phyloP scores from a whole-genome alignment of 2,797 vertebrate genomes.

The Psittacula echo region DNA sequence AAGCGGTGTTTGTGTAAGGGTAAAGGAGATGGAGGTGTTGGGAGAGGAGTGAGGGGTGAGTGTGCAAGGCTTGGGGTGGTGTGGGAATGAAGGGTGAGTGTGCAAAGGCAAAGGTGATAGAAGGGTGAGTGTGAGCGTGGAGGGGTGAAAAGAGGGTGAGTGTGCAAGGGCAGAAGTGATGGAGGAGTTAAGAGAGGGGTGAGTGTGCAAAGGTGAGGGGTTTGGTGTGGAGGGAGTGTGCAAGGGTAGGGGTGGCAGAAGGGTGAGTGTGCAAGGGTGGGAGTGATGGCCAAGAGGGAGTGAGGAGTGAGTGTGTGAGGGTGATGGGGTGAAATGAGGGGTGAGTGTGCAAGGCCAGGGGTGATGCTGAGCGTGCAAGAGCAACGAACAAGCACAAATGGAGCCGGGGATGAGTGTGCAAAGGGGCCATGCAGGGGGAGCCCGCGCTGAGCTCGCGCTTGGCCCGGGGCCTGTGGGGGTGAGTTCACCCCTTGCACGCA shows the following conservation, averaged over 20 bases:
- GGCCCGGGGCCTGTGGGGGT: neutral
- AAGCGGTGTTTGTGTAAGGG: neutral
- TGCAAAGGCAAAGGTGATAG: neutral
- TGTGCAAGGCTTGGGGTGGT: neutral
- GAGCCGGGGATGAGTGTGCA: neutral
- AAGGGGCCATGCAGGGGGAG: neutral
- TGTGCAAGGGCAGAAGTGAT: too few relatives aligned
- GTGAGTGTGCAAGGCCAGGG: neutral
- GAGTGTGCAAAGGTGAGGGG: neutral
- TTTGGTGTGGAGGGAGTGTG: neutral
- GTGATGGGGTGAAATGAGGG: too few relatives aligned
- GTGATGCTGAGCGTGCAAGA: neutral
- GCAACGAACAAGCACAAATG: rapidly evolving
- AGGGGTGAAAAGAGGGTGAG: neutral
- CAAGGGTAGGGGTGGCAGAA: neutral
- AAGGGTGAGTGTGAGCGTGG: neutral
- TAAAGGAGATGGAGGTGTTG: neutral
- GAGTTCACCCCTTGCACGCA: neutral
- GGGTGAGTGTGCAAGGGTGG: neutral
- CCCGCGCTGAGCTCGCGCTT: neutral
- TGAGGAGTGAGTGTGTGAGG: neutral
- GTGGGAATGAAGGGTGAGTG: neutral
- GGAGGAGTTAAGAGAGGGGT: too few relatives aligned
- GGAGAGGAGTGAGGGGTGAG: neutral
- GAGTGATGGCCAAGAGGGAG: neutral